Base-by-base conservation (phyloP, 2,113 vertebrate species). In the Zingel zingel region DNA sequence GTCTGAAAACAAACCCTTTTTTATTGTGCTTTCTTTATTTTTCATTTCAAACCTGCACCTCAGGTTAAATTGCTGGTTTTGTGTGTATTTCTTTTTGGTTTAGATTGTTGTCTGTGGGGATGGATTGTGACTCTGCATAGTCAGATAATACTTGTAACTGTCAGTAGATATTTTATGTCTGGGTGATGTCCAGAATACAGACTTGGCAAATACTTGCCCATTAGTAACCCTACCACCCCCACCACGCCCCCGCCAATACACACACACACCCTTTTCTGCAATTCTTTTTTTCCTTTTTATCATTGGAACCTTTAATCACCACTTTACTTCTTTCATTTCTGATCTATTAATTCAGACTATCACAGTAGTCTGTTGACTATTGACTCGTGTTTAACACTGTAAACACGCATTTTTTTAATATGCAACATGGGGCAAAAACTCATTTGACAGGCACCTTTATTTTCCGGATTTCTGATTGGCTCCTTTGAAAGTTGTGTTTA, bases 401-500 rank as follows among this genome's bases (percentile, higher is more conserved):
- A 62, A 62, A 84, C 45, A 33, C 66, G 27, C 8, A n/a, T 25
- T 77, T 63, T 72, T 76, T 59, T 6, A 33, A 61, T 61, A 65
- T 86, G 85, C 30, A 83, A 87, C 64, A 83, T 58, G 65, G 81
- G 70, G 82, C 75, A 88, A 77, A 81, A 90, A 88, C 88, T 87
- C 77, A 93, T 92, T 89, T 92, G 83, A 92, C 90, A 91, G 82
- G 81, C 57, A 56, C 16, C 33, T 47, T 57, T n/a, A 43, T 58
- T 69, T 81, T 39, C 12, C 25, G 48, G 2, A 77, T 47, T 67
- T 56, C 21, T 59, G 19, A 79, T 69, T 68, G 61, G 43, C 43
- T 57, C 2, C 3, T 72, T 39, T 83, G 9, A 23, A 50, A 53
- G 39, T 47, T 39, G 15, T 54, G 15, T 72, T 71, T 79, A 1